Evolutionary conservation across 2,113 vertebrate genomes (phyloP).

Genomic region (Cochlearius cochlearius): DNA sequence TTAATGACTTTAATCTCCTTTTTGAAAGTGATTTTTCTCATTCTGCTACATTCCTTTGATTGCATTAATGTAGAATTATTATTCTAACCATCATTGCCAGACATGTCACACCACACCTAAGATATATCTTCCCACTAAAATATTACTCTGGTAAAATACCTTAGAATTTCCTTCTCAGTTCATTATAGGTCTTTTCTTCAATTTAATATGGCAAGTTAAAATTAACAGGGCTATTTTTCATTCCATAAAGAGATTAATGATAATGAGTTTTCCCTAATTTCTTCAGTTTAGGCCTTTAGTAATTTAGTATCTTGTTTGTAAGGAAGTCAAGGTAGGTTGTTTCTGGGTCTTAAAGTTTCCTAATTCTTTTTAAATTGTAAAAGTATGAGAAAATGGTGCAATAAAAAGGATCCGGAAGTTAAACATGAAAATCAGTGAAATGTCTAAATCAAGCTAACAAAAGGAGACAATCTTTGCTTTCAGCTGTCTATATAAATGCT

Average conservation of each 20-base stretch:
- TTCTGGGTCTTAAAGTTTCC: background rate
- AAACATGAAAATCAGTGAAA: background rate
- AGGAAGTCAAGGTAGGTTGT: background rate
- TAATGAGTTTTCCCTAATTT: slow-evolving; percentile 56
- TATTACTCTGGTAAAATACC: slow-evolving; percentile 29
- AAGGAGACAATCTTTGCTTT: background rate
- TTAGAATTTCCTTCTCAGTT: slow-evolving; percentile 39
- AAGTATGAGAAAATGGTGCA: background rate
- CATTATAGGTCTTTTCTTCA: slow-evolving; percentile 34
- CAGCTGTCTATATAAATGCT: background rate
- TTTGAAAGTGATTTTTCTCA: slow-evolving; percentile 81
- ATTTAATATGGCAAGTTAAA: slow-evolving; percentile 33
- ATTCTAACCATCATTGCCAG: slow-evolving; percentile 59
- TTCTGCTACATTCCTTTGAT: slow-evolving; percentile 78
- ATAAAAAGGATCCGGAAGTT: background rate
- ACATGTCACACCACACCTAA: slow-evolving; percentile 21
- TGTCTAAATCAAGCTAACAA: background rate
- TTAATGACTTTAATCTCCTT: slow-evolving; percentile 93
- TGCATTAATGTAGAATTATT: slow-evolving; percentile 78
- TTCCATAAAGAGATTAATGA: slow-evolving; percentile 61
- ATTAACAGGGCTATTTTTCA: slow-evolving; percentile 42
- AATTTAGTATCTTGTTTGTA: slow-evolving; percentile 11
- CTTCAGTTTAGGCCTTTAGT: slow-evolving; percentile 2
- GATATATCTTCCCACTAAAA: slow-evolving; percentile 31
- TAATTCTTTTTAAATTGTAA: background rate